Base-by-base conservation (phyloP, 2,113 vertebrate genomes). In the Erinaceus europaeus region DNA sequence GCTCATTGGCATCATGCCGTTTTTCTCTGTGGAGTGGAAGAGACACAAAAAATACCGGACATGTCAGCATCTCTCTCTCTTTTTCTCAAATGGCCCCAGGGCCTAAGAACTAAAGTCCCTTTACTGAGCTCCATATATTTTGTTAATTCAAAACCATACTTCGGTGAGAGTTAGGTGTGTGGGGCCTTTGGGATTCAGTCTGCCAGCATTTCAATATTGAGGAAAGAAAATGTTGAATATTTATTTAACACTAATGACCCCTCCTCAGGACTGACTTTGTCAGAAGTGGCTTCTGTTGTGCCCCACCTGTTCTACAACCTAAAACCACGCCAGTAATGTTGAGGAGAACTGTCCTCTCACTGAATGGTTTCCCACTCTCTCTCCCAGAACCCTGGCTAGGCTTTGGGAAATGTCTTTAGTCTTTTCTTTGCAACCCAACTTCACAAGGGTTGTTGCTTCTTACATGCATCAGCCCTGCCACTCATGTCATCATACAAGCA, bases 211-310 rank as follows among this genome's bases (percentile, higher is more conserved):
- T 94, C 62, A 85, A 57, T 91, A 75, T 68, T 55, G 34, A 73
- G 48, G 40, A 83, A 91, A 89, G 62, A 77, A 55, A 77, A 34
- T 69, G 65, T 65, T 93, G 91, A 92, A 94, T 94, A 89, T 91
- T 93, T 92, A 91, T 94, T 94, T 94, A 86, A 81, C 71, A 91
- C 20, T 80, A 93, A 90, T 85, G 72, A 91, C 38, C 50, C 81
- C 87, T 90, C 12, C 57, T 67, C 40, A 65, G 75, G 85, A 89
- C 38, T 85, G 89, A 27, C 53, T 92, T 89, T 91, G 55, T 76
- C 61, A 82, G 77, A 64, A 82, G 29, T 68, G 46, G 29, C 86
- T 93, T 87, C 59, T 78, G 4, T 78, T 84, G n/a, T 69, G 62
- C 6, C n/a, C 53, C 23, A 29, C 86, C 15, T 65, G 67, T 81